Evolutionary conservation across 2,797 vertebrate genomes (phyloP).

Genomic region (Graptemys geographica): DNA sequence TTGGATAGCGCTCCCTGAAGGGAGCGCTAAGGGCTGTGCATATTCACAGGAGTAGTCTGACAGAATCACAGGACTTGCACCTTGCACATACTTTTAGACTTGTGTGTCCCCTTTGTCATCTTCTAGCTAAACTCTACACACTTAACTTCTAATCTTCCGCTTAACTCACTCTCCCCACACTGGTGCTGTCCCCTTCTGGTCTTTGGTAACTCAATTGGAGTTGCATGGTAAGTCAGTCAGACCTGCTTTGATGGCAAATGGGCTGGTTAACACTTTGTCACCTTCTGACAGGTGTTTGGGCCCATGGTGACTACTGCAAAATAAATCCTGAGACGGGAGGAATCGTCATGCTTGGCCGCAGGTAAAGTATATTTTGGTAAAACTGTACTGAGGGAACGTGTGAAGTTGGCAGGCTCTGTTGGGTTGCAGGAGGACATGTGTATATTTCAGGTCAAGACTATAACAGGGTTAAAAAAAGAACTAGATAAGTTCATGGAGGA

Average conservation of each 20-base stretch:
- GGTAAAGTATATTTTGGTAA: conserved; percentile 77
- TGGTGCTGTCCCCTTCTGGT: background rate
- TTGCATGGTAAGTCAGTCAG: background rate
- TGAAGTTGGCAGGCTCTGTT: background rate
- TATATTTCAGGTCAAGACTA: too few relatives aligned
- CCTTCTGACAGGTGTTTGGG: conserved; percentile 88
- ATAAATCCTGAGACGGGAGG: conserved; percentile 96
- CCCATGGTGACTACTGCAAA: conserved; percentile 96
- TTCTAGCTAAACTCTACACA: background rate
- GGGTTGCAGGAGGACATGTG: background rate
- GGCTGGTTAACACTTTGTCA: background rate
- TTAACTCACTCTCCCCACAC: background rate
- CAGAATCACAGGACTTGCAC: background rate
- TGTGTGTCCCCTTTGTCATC: background rate
- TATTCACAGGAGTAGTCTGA: background rate
- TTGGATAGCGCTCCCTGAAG: fast-evolving
- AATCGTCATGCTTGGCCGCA: conserved; percentile 95
- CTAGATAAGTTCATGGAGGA: too few relatives aligned
- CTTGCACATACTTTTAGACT: background rate
- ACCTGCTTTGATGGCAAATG: background rate
- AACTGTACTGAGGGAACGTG: background rate
- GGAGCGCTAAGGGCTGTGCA: too few relatives aligned
- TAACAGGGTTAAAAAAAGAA: too few relatives aligned
- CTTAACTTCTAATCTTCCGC: background rate
- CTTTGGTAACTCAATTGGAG: background rate